A percentile compares a stretch with the other conserved stretches of the same genome.
Evolutionary conservation across 2,888 invertebrate species (phyloP).

Genomic region (Rotaria macrura): DNA sequence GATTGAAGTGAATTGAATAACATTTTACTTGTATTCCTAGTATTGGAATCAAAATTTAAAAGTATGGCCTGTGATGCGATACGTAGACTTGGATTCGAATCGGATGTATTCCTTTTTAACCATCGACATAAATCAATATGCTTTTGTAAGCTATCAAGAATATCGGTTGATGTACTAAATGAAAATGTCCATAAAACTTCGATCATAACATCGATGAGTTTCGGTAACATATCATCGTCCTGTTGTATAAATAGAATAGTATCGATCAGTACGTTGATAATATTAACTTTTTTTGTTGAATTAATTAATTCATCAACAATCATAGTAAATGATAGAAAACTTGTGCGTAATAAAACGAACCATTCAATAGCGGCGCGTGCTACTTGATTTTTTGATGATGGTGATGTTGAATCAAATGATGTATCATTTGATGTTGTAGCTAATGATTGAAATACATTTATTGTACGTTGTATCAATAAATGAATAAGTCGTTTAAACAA

Average conservation of each 20-base stretch:
- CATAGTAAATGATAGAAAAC: not conserved
- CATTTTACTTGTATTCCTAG: not conserved
- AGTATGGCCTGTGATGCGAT: not conserved
- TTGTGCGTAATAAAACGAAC: not conserved
- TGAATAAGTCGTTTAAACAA: not conserved
- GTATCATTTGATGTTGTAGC: not conserved
- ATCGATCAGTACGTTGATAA: not conserved
- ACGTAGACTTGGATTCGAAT: not conserved
- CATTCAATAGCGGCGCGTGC: not conserved
- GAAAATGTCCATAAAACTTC: not conserved
- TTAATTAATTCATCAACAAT: not conserved
- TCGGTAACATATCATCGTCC: not conserved
- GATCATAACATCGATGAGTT: not conserved
- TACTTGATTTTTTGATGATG: not conserved
- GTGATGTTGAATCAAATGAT: not conserved
- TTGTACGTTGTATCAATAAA: not conserved
- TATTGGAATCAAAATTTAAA: not conserved
- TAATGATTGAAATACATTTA: conserved; percentile 6
- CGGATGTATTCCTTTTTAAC: not conserved
- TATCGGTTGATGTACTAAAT: not conserved
- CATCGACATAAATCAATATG: not conserved
- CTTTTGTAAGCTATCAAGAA: not conserved
- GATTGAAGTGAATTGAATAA: not conserved
- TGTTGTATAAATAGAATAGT: not conserved
- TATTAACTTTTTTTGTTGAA: not conserved